Base-by-base conservation (phyloP, 2,888 invertebrate genomes). In the Drosophila ezoana region DNA sequence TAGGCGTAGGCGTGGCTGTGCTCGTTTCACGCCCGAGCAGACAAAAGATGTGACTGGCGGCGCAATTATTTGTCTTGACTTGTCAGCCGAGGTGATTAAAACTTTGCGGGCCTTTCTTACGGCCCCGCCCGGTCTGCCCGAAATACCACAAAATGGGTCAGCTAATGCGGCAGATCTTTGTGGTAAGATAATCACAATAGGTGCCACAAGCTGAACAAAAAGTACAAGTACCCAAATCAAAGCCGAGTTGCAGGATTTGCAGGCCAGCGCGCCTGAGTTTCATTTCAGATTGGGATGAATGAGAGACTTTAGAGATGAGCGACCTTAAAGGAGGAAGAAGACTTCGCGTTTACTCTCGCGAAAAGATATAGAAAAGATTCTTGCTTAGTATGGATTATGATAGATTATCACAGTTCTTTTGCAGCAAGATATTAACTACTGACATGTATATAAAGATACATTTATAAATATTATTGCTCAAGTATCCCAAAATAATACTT, bases 51-150 rank as follows among this genome's bases (percentile, higher is more conserved):
- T 66, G 72, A 68, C 54, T 75, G 72, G 57, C 68, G 64, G 75
- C 70, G 60, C 70, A 71, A 86, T 75, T 70, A 87, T 87, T 83
- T 85, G 83, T 68, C 82, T 76, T 63, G 88, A 68, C 86, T 79
- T 88, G 87, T 88, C 83, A 78, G 76, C 75, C 62, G 57, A 75
- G 89, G 83, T 84, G 83, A 84, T 84, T 84, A 84, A 84, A 84
- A 86, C 47, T 80, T 85, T 79, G 62, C 52, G 58, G 35, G 57
- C 48, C 52, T 38, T 53, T 49, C 45, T 13, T 9, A 8, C 13
- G 6, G 5, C 23, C 23, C 0, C 13, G 11, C 13, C 4, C 18
- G 18, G 23, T 9, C 18, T 20, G 18, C 40, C 35, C 41, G 6
- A 58, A 37, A 64, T 56, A 43, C 51, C 44, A 14, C n/a, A 59